Evolutionary conservation across 2,888 invertebrate species (phyloP).

Genomic region (Microplitis deprimator): DNA sequence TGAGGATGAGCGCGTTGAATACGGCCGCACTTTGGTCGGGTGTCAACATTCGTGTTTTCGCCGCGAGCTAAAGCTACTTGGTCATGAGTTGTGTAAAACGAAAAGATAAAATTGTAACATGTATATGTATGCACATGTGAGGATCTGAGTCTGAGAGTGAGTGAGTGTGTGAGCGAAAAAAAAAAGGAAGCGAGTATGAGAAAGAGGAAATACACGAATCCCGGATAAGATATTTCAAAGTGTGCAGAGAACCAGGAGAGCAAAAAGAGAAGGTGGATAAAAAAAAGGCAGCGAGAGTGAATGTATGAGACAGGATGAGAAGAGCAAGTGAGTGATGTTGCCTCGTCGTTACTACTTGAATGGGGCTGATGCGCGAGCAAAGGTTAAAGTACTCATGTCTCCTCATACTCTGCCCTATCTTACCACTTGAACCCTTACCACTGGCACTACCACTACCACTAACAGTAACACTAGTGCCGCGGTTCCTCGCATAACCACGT

Average conservation of each 20-base stretch:
- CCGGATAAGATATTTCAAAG: constrained; percentile 14
- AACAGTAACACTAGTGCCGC: neutral
- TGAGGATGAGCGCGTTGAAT: constrained; percentile 34
- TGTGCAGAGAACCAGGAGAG: constrained; percentile 27
- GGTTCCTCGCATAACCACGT: constrained; percentile 32
- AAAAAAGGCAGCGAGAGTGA: constrained; percentile 41
- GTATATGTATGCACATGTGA: constrained; percentile 5
- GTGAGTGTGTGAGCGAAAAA: constrained; percentile 25
- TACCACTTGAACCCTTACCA: constrained; percentile 36
- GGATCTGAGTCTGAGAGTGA: neutral
- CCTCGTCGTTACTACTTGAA: constrained; percentile 15
- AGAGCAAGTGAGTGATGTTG: constrained; percentile 46
- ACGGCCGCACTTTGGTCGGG: constrained; percentile 30
- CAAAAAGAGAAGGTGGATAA: constrained; percentile 24
- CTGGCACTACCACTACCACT: neutral
- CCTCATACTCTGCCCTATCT: constrained; percentile 27
- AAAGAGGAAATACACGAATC: constrained; percentile 13
- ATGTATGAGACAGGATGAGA: constrained; percentile 33
- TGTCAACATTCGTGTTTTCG: constrained; percentile 48
- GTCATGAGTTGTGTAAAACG: constrained; percentile 29
- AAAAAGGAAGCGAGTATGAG: neutral
- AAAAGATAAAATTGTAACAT: neutral
- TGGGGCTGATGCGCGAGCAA: constrained; percentile 55
- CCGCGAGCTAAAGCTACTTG: constrained; percentile 30
- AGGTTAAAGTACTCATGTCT: constrained; percentile 67